phyloP scores from a whole-genome alignment of 2,113 vertebrate species.

The Emydocephalus ijimae region DNA sequence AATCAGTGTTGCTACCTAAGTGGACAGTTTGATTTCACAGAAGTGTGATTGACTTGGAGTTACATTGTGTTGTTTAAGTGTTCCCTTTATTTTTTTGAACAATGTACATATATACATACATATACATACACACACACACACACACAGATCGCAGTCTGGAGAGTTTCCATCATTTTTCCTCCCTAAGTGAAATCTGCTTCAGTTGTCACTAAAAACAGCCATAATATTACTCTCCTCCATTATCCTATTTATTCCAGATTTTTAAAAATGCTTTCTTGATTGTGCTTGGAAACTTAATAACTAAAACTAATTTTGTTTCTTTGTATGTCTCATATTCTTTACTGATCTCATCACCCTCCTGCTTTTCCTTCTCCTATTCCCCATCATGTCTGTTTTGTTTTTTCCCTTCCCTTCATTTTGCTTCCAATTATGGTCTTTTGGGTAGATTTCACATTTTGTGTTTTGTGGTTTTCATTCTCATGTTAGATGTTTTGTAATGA shows the following conservation, averaged over 20 bases:
- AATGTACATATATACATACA: no score
- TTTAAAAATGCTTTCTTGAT: neutral
- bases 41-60: no score
- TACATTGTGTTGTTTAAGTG: no score
- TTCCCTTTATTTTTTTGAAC: no score
- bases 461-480: neutral
- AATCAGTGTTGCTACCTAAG: no score
- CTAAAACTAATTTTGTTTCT: neutral
- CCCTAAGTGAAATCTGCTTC: neutral
- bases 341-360: neutral
- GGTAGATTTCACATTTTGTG: neutral
- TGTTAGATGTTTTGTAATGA: neutral
- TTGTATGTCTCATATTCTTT: neutral
- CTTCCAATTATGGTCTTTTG: neutral
- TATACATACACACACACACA: no score
- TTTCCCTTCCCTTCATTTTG: neutral
- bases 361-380: neutral
- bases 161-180: neutral
- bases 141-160: neutral
- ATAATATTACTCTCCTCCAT: neutral
- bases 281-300: neutral
- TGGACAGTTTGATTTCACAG: no score
- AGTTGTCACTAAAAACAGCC: neutral
- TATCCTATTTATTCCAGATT: neutral
- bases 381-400: neutral